Evolutionary conservation across 2,888 invertebrate genomes (phyloP).

Genomic region (Pyrochroa serraticornis): DNA sequence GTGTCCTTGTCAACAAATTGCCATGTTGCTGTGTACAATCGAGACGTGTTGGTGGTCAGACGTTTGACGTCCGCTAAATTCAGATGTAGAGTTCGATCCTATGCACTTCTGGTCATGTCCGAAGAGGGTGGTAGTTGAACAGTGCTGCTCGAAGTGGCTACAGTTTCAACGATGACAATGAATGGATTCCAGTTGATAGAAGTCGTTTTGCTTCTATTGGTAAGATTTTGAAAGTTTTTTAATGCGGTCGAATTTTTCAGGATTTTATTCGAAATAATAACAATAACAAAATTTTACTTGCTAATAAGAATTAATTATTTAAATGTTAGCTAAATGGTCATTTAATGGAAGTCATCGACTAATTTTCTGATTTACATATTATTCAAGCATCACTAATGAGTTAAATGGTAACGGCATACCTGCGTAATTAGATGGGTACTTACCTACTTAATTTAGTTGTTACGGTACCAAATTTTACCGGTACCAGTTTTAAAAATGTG

Average conservation of each 20-base stretch:
- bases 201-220: slow-evolving; percentile 13
- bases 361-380: too few relatives aligned
- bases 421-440: too few relatives aligned
- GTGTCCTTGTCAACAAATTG: slow-evolving; percentile 28
- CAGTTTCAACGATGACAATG: slow-evolving; percentile 11
- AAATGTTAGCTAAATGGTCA: background rate
- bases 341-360: too few relatives aligned
- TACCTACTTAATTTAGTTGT: too few relatives aligned
- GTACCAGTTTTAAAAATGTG: too few relatives aligned
- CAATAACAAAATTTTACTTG: slow-evolving; percentile 7
- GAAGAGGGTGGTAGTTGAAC: slow-evolving; percentile 11
- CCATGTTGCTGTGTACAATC: slow-evolving; percentile 10
- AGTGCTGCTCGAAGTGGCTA: background rate
- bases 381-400: too few relatives aligned
- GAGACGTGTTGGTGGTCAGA: slow-evolving; percentile 16
- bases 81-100: slow-evolving; percentile 1
- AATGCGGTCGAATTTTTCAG: background rate
- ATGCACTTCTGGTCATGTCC: slow-evolving; percentile 6
- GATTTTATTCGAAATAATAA: background rate
- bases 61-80: slow-evolving; percentile 9
- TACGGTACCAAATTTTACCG: too few relatives aligned
- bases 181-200: slow-evolving; percentile 3
- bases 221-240: slow-evolving; percentile 3
- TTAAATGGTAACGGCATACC: too few relatives aligned
- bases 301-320: background rate